Conservation (phyloP, 2,888 invertebrate genomes). For the Eilema sororculum region DNA sequence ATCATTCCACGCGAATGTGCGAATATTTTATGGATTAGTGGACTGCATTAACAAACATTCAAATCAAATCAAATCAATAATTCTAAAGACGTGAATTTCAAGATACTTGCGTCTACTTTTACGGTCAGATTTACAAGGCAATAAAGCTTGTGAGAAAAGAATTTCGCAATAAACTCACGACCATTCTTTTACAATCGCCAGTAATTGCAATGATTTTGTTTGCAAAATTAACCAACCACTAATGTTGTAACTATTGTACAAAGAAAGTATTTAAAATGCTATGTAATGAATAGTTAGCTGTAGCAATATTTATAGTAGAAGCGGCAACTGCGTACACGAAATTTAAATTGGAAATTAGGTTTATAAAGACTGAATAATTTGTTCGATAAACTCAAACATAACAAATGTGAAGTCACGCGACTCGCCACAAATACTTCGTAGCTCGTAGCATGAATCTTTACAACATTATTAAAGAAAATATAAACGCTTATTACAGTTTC, state of each 20-base stretch:
- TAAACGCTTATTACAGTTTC: conserved; percentile 6
- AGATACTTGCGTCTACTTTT: background rate
- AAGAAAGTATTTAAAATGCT: too few species aligned
- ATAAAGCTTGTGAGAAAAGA: background rate
- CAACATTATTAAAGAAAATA: conserved; percentile 10
- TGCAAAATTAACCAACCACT: background rate
- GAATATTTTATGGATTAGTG: conserved; percentile 19
- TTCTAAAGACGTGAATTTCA: background rate
- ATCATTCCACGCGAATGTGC: conserved; percentile 40
- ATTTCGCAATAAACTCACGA: background rate
- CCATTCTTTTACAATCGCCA: background rate
- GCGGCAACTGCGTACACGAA: too few species aligned
- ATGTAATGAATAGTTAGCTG: too few species aligned
- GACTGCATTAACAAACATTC: background rate
- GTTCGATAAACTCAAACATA: background rate
- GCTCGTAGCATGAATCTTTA: background rate
- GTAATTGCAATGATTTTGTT: background rate
- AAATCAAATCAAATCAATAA: background rate
- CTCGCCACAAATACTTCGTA: too few species aligned
- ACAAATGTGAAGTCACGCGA: too few species aligned
- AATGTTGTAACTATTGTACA: too few species aligned
- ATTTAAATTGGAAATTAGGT: background rate
- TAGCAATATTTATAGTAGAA: too few species aligned
- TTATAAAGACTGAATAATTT: background rate
- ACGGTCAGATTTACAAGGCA: background rate